Conservation (phyloP, 2,797 vertebrate genomes). For the Bradypus variegatus region DNA sequence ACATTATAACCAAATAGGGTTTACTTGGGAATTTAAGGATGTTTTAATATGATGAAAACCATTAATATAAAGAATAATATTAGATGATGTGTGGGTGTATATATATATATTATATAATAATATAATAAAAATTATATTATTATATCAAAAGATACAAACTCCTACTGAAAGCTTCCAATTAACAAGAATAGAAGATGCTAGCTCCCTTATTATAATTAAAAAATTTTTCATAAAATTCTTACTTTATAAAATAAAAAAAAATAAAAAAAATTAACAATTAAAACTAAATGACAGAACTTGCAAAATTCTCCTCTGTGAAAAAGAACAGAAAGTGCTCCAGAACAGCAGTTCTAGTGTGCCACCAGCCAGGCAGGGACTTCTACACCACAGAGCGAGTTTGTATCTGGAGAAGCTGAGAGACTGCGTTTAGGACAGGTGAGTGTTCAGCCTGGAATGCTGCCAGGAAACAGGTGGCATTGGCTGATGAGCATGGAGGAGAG, state of each 20-base stretch:
- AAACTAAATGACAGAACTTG: slow-evolving; percentile 11
- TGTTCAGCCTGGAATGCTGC: no score
- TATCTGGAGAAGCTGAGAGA: no score
- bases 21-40: slow-evolving; percentile 28
- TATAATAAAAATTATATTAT: slow-evolving; percentile 33
- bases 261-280: slow-evolving; percentile 2
- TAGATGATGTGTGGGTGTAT: slow-evolving; percentile 30
- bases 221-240: neutral
- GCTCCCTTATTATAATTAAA: slow-evolving; percentile 19
- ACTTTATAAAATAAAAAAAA: no score
- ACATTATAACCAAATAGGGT: slow-evolving; percentile 6
- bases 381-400: no score
- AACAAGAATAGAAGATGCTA: slow-evolving; percentile 3
- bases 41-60: slow-evolving; percentile 20
- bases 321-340: no score
- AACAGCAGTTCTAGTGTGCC: no score
- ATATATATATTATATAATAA: no score
- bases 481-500: no score
- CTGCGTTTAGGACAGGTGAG: no score
- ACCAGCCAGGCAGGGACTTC: no score
- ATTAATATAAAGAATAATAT: neutral
- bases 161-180: neutral
- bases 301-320: no score
- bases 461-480: no score
- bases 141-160: slow-evolving; percentile 36